Evolutionary conservation across 2,113 vertebrate genomes (phyloP).

Genomic region (Raja brachyura): DNA sequence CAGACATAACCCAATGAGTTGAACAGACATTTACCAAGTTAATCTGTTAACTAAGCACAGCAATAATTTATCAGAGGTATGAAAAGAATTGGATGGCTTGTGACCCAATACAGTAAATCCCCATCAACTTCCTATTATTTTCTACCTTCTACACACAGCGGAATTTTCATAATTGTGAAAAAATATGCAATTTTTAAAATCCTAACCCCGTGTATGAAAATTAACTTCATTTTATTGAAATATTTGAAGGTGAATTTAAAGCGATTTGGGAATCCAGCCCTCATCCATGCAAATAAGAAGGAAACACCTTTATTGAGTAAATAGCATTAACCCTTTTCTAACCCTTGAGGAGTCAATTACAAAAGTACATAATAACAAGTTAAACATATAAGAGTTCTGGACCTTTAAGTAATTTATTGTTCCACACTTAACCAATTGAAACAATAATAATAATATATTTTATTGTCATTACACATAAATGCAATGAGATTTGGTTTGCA

Average conservation of each 20-base stretch:
- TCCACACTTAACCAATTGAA: background rate
- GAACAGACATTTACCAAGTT: background rate
- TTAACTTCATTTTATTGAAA: background rate
- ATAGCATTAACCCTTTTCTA: background rate
- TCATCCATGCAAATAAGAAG: background rate
- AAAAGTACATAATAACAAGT: no score
- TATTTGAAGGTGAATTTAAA: background rate
- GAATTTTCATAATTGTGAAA: background rate
- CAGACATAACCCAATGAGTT: background rate
- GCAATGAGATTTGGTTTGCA: no score
- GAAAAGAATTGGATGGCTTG: slow-evolving; percentile 3
- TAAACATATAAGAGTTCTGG: background rate
- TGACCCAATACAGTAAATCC: background rate
- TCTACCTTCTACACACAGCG: background rate
- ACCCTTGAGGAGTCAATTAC: no score
- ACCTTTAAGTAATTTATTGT: background rate
- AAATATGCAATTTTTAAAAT: background rate
- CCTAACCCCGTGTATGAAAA: background rate
- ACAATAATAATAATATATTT: no score
- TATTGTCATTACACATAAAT: no score
- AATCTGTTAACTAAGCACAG: background rate
- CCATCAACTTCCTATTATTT: background rate
- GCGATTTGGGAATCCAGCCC: background rate
- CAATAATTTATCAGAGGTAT: background rate
- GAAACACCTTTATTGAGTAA: background rate